Base-by-base conservation (phyloP, 2,888 invertebrate genomes). In the Cenopis cana region DNA sequence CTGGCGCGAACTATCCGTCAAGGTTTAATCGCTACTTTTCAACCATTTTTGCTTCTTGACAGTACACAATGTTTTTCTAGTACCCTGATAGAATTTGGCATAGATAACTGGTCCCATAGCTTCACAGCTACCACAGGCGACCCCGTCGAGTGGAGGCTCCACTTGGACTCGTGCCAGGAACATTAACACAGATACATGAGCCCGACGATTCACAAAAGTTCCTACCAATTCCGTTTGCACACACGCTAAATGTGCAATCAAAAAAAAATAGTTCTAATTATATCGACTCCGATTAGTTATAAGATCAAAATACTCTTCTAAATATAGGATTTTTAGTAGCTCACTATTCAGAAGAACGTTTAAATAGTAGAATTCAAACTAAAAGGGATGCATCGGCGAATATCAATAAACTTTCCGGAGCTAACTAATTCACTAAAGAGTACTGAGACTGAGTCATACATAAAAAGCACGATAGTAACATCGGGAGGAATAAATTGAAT, bases 101-200 rank as follows among this genome's bases (percentile, higher is more conserved):
- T 83, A 77, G 76, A 79, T 80, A 78, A 82, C 79, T 76, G 75
- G 55, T 67, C 60, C 66, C 67, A 67, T 71, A 61, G 66, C 55
- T 61, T 76, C 75, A 75, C 78, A 78, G 76, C 80, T 84, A 84
- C 86, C 82, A 80, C 75, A 78, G 78, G 81, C 82, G 77, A 81
- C 79, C 82, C 76, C 78, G 78, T 64, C 75, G 77, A 79, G 74
- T 80, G 76, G 81, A 84, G 85, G 85, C 84, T 86, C 81, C 79
- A 86, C 81, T 89, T 91, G 91, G 91, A 84, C 76, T 74, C 74
- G 61, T 74, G 91, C 91, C 91, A 91, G 81, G 73, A 81, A 82
- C 84, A 87, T 86, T 88, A 88, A 84, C 86, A 87, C 86, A 84
- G 82, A 86, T 87, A 87, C 85, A 77, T 78, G 62, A 38, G n/a